Conservation (phyloP, 2,797 vertebrate species). For the Hippopotamyrus pictus region DNA sequence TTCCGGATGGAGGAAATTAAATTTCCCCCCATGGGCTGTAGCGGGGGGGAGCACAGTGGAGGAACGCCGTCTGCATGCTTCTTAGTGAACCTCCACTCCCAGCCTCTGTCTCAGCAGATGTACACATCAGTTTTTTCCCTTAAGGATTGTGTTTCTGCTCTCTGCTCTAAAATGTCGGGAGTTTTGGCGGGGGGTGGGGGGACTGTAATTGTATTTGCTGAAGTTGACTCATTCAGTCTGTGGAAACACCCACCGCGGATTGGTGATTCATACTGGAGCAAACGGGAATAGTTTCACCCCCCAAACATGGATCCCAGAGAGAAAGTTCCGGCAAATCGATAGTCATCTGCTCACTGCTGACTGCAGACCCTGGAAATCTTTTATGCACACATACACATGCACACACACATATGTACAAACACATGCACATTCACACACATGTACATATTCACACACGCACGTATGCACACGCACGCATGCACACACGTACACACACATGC, state of each 20-base stretch:
- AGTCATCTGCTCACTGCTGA: not conserved
- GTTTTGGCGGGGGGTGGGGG: not conserved
- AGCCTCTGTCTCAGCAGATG: not conserved
- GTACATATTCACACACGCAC: not conserved
- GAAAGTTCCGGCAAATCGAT: not conserved
- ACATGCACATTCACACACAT: not conserved
- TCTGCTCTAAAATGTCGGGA: not conserved
- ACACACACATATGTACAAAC: not conserved
- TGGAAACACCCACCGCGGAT: conserved; percentile 23
- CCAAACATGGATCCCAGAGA: not conserved
- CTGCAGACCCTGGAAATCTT: not conserved
- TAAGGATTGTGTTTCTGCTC: not conserved
- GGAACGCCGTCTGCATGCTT: not conserved
- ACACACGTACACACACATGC: not conserved
- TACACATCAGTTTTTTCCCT: not conserved
- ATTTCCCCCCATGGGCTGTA: not conserved
- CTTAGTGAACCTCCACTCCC: not conserved
- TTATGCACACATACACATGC: not conserved
- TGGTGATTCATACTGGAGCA: conserved; percentile 33
- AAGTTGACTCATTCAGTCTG: conserved; percentile 29
- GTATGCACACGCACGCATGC: too few relatives aligned
- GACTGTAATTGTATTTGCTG: conserved; percentile 35
- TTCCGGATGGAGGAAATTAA: not conserved
- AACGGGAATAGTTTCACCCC: not conserved
- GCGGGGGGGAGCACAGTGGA: not conserved